Conservation (phyloP, 2,888 invertebrate species). For the Colletes collaris region DNA sequence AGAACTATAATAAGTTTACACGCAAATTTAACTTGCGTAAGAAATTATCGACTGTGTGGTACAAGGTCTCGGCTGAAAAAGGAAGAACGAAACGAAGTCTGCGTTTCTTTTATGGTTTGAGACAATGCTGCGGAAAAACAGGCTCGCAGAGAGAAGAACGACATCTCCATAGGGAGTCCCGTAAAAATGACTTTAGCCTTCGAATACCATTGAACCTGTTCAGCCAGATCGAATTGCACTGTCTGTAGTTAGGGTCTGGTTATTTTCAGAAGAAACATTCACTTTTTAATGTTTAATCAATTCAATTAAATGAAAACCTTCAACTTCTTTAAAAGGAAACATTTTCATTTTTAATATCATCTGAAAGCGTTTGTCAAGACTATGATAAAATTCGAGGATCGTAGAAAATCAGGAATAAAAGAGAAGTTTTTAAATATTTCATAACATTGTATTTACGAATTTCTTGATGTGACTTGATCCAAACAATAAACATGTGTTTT, state of each 20-base stretch:
- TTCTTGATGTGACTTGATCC: too few species aligned
- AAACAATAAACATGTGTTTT: too few species aligned
- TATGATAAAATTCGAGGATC: too few species aligned
- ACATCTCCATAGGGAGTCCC: constrained; percentile 41
- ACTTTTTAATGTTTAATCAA: not conserved
- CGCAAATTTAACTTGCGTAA: constrained; percentile 16
- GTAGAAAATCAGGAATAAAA: too few species aligned
- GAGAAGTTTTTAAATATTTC: too few species aligned
- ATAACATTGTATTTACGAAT: too few species aligned
- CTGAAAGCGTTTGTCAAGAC: too few species aligned
- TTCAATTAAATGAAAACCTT: not conserved
- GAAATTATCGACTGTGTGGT: not conserved
- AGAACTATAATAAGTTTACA: too few species aligned
- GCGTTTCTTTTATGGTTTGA: constrained; percentile 32
- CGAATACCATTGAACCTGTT: constrained; percentile 60
- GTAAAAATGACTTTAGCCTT: constrained; percentile 57
- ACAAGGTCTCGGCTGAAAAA: constrained; percentile 15
- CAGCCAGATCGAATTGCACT: constrained; percentile 50
- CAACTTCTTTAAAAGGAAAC: too few species aligned
- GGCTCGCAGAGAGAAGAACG: constrained; percentile 26
- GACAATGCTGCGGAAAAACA: constrained; percentile 33
- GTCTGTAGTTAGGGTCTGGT: constrained; percentile 32
- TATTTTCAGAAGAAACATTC: constrained; percentile 26
- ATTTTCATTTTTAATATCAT: too few species aligned
- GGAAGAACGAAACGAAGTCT: constrained; percentile 8